Evolutionary conservation across 2,888 invertebrate genomes (phyloP), one percentile per base, ranked within the genome.

Genomic region (Sepiola atlantica): DNA sequence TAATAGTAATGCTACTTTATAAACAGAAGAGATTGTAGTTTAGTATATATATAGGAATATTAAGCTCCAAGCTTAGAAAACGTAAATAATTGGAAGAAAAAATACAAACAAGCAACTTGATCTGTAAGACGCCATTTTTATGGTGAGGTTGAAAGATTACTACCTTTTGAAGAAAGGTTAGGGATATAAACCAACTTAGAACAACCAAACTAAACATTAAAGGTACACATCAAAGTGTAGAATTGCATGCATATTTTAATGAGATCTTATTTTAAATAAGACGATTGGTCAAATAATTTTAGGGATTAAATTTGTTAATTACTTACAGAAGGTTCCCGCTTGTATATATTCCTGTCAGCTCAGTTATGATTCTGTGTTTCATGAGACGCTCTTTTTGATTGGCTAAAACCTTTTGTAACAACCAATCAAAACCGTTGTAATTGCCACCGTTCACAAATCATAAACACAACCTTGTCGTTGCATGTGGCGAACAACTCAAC

Each of bases 321-420:
- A 90, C 93, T 61, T 93, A 90, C 90, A 57, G 93, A 35, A 90
- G 94, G 90, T 61, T 94, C 77, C 94, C 90, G 77, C 94, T 94
- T 35, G 77, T 57, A 77, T 35, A 77, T 35, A 35, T 35, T 55
- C 35, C 90, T 35, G 77, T 28, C 28, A 35, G 35, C 6, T 45
- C 35, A 55, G 16, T 92, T 18, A 45, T 28, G 21, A 20, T 20
- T 61, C 1, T 61, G 28, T 61, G 21, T 28, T 45, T 61, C 61
- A 61, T 28, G 35, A 45, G 24, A 77, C 55, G 32, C 92, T 91
- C 16, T 91, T 94, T 54, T 61, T 92, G 92, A 92, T 94, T 90
- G 93, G 94, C 32, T 90, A 35, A 77, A 21, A 20, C 24, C 6
- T 55, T n/a, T 20, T 8, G 14, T 32, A 54, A 18, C 32, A 21